Evolutionary conservation across 2,113 vertebrate species (phyloP).

Genomic region (Hyperopisus bebe): DNA sequence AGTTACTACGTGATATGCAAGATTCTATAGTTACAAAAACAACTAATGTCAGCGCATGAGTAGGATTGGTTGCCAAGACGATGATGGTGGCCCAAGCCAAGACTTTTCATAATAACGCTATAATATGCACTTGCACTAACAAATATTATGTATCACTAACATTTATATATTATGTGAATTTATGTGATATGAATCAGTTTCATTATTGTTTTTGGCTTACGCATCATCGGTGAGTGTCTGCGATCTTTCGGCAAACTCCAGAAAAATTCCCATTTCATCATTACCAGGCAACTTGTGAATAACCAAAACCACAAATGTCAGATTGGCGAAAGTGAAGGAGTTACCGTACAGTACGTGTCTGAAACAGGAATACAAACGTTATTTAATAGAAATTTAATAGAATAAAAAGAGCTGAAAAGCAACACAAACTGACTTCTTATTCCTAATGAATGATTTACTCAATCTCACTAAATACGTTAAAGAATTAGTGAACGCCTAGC

Average conservation of each 20-base stretch:
- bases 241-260: not conserved
- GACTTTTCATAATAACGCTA: not conserved
- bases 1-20: not conserved
- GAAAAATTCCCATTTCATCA: not conserved
- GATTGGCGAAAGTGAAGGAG: not conserved
- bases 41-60: not conserved
- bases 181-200: not conserved
- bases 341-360: not conserved
- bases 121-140: not conserved
- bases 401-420: not conserved
- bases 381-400: not conserved
- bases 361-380: not conserved
- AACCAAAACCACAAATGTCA: not conserved
- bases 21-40: not conserved
- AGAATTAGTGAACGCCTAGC: not conserved
- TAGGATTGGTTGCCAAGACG: not conserved
- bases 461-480: not conserved
- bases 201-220: not conserved
- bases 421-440: not conserved
- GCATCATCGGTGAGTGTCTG: not conserved
- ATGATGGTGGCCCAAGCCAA: not conserved
- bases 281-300: not conserved
- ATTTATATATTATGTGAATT: not conserved
- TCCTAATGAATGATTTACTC: not conserved
- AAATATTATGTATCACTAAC: not conserved